phyloP scores from a whole-genome alignment of 35 echinoderm and acorn worm species.

The Anneissia japonica region DNA sequence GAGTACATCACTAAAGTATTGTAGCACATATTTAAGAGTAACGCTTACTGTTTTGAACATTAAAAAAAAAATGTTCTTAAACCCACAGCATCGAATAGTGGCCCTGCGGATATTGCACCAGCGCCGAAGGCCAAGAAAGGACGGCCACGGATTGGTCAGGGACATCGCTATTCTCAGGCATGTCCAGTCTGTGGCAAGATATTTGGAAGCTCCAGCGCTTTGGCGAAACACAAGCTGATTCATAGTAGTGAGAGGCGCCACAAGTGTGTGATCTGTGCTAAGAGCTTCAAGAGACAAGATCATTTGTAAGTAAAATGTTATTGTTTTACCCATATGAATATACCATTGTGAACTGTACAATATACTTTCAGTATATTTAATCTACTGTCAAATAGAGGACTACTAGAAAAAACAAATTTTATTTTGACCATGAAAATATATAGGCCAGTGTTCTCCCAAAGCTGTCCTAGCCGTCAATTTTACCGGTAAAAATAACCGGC shows the following conservation, averaged over 20 bases:
- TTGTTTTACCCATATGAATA: neutral
- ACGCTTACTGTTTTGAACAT: no score
- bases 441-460: no score
- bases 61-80: no score
- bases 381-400: neutral
- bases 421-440: no score
- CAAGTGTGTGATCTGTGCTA: conserved; percentile 87
- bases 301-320: conserved; percentile 67
- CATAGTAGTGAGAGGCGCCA: conserved; percentile 94
- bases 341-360: neutral
- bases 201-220: conserved; percentile 94
- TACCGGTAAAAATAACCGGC: no score
- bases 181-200: conserved; percentile 87
- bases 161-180: conserved; percentile 82
- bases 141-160: conserved; percentile 58
- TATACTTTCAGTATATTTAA: neutral
- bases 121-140: conserved; percentile 69
- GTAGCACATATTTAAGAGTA: no score
- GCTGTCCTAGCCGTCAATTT: no score
- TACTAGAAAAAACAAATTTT: neutral
- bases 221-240: conserved; percentile 98
- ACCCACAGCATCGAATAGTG: no score
- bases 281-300: conserved; percentile 97
- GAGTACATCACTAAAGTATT: no score
- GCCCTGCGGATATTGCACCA: neutral